Evolutionary conservation across 2,888 invertebrate species (phyloP).

Genomic region (Physocephala rufipes): DNA sequence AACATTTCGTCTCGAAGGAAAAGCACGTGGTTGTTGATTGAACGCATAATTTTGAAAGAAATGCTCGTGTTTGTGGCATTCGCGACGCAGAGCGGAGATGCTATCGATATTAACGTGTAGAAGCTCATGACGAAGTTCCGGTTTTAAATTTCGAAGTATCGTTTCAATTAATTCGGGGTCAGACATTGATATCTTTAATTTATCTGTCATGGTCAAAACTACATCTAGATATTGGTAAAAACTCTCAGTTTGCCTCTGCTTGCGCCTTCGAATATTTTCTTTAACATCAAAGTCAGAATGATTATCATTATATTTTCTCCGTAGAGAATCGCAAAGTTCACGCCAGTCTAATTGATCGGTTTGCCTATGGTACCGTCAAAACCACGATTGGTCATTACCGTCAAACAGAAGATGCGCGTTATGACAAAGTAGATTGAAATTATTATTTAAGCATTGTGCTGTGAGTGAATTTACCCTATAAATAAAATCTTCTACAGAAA

Average conservation of each 20-base stretch:
- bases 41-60: constrained; percentile 14
- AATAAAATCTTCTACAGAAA: constrained; percentile 34
- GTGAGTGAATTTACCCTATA: constrained; percentile 30
- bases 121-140: constrained; percentile 12
- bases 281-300: constrained; percentile 32
- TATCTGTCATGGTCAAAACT: constrained; percentile 29
- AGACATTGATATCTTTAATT: constrained; percentile 4
- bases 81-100: constrained; percentile 14
- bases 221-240: constrained; percentile 34
- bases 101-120: background rate
- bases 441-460: constrained; percentile 11
- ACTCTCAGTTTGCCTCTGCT: constrained; percentile 17
- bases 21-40: background rate
- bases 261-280: constrained; percentile 34
- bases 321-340: constrained; percentile 25
- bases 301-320: constrained; percentile 25
- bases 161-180: constrained; percentile 30
- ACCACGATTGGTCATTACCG: constrained; percentile 33
- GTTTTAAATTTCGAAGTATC: constrained; percentile 23
- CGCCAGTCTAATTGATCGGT: constrained; percentile 19
- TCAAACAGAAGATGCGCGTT: constrained; percentile 28
- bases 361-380: constrained; percentile 33
- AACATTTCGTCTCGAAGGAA: constrained; percentile 7
- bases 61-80: constrained; percentile 24
- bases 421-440: constrained; percentile 25